A percentile compares a stretch with the other conserved stretches of the same genome.
These are phyloP conservation scores for Ips typographus DNA, from an alignment of 1,140 invertebrate species.

Conservation along the genomic window DNA sequence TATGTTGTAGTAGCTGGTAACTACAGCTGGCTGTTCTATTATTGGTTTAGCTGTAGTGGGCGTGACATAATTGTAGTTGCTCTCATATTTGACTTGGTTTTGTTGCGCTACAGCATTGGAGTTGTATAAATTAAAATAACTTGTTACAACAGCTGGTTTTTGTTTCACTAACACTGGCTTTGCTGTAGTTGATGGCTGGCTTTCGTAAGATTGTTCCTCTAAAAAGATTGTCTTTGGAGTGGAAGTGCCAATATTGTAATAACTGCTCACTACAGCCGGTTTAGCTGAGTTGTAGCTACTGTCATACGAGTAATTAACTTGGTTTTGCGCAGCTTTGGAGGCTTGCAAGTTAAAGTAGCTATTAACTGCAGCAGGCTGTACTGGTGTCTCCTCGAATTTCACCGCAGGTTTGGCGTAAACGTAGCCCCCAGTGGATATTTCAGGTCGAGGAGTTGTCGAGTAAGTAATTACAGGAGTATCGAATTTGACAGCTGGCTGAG, in stretches of 20 bases:
- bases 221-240: neutral
- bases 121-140: neutral
- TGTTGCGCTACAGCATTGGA: constrained; percentile 4
- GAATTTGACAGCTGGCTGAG: constrained; percentile 22
- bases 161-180: constrained; percentile 41
- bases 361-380: neutral
- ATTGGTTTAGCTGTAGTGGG: neutral
- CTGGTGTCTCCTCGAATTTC: constrained; percentile 21
- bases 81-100: neutral
- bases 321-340: neutral
- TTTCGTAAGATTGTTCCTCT: neutral
- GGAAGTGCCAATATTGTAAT: constrained; percentile 13
- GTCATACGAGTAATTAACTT: constrained; percentile 3
- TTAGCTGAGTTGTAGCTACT: neutral
- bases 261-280: constrained; percentile 32
- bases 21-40: constrained; percentile 31
- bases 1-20: constrained; percentile 31
- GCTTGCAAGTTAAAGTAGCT: constrained; percentile 1
- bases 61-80: neutral
- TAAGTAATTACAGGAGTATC: neutral
- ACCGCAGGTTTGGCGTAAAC: constrained; percentile 26
- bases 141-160: neutral
- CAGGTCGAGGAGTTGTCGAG: no score
- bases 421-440: constrained; percentile 5
- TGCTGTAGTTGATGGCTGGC: constrained; percentile 41